These are phyloP conservation scores for Theodoxus fluviatilis DNA, from an alignment of 2,888 invertebrate species.

Conservation along the genomic window DNA sequence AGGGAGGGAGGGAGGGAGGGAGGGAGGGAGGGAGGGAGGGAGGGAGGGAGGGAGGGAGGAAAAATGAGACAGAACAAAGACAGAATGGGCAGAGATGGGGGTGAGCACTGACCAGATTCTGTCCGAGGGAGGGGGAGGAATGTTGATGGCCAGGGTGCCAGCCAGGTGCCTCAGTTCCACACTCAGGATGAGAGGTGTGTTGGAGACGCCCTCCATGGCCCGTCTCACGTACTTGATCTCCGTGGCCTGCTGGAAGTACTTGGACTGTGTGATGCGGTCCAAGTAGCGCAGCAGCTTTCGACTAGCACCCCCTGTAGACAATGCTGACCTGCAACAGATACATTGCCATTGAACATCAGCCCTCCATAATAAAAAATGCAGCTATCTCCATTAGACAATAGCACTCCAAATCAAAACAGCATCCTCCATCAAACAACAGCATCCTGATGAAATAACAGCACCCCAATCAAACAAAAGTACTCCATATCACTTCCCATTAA, in stretches of 20 bases:
- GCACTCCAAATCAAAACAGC: no score
- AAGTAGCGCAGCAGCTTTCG: constrained; percentile 82
- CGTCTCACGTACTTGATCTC: constrained; percentile 86
- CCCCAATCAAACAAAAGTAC: no score
- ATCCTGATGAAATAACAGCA: no score
- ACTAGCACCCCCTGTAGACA: constrained; percentile 51
- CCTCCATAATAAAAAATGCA: no score
- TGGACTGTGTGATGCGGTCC: constrained; percentile 83
- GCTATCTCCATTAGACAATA: no score
- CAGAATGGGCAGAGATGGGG: no score
- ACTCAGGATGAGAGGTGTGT: constrained; percentile 83
- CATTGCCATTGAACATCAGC: no score
- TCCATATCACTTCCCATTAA: no score
- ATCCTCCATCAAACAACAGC: no score
- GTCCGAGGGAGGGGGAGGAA: constrained; percentile 89
- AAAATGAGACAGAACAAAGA: background rate
- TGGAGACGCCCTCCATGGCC: constrained; percentile 89
- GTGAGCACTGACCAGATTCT: constrained; percentile 78
- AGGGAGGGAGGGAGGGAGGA: no score
- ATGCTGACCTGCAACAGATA: no score
- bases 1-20: background rate
- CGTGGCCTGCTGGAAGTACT: constrained; percentile 86
- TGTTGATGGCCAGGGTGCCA: constrained; percentile 82
- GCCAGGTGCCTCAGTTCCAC: constrained; percentile 82
- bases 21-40: no score